Evolutionary conservation across 2,113 vertebrate genomes (phyloP).

Genomic region (Sciurus niger): DNA sequence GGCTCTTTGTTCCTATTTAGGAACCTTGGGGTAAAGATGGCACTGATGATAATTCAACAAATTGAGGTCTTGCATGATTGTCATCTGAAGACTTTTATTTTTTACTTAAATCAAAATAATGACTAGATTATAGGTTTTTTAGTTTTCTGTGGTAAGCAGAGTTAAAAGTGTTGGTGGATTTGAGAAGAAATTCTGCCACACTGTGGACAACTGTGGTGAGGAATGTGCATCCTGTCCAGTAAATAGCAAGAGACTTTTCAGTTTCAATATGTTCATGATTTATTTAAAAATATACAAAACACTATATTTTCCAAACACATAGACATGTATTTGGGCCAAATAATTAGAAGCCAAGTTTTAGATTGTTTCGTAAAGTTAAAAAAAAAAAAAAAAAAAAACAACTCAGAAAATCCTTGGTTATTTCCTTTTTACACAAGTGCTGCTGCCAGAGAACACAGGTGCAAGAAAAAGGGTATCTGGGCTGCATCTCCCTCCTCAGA

Average conservation of each 20-base stretch:
- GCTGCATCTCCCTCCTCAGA: neutral
- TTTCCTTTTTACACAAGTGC: neutral
- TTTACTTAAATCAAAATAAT: neutral
- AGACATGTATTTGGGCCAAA: neutral
- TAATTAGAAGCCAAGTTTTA: neutral
- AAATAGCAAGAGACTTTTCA: neutral
- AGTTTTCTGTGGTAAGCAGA: neutral
- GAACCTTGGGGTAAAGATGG: neutral
- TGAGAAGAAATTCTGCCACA: rapidly evolving
- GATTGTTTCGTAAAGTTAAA: neutral
- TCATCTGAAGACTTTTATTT: neutral
- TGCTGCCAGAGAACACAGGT: neutral
- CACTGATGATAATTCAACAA: neutral
- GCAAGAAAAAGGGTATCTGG: neutral
- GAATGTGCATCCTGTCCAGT: rapidly evolving
- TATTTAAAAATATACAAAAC: neutral
- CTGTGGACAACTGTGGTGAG: neutral
- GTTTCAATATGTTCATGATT: neutral
- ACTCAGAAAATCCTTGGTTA: neutral
- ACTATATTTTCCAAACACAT: neutral
- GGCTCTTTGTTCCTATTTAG: neutral
- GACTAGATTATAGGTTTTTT: neutral
- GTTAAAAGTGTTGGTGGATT: neutral
- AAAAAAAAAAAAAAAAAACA: neutral
- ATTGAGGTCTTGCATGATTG: neutral